Conservation (phyloP, 1,140 invertebrate species). For the Cotesia glomerata region DNA sequence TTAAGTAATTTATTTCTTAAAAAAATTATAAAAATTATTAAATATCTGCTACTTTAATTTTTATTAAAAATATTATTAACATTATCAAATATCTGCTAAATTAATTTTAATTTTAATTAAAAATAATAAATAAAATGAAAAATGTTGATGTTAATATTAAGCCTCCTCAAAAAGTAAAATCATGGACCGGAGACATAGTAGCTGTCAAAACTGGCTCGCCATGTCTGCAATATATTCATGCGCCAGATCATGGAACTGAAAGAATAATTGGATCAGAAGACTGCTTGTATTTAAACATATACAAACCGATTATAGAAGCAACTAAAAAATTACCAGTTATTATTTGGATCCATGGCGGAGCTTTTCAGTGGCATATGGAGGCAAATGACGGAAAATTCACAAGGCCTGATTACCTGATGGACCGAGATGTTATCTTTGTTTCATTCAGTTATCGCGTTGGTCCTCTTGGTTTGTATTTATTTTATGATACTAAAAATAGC, state of each 20-base stretch:
- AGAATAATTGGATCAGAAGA: conserved; percentile 62
- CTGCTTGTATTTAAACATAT: conserved; percentile 69
- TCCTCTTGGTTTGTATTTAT: conserved; percentile 61
- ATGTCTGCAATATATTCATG: conserved; percentile 55
- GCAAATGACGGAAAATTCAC: conserved; percentile 44
- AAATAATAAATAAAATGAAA: not conserved
- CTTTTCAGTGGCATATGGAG: conserved; percentile 58
- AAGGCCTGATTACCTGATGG: conserved; percentile 67
- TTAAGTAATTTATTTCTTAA: too few species aligned
- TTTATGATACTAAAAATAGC: too few species aligned
- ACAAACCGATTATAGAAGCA: conserved; percentile 55
- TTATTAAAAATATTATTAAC: too few species aligned
- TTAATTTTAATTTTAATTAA: not conserved
- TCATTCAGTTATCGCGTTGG: conserved; percentile 72
- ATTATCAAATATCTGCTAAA: too few species aligned
- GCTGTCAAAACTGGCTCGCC: conserved; percentile 52
- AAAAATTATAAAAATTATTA: too few species aligned
- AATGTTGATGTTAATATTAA: too few species aligned
- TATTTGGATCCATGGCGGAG: conserved; percentile 56
- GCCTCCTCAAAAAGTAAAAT: conserved; percentile 51
- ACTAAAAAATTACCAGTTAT: conserved; percentile 44
- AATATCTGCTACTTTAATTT: too few species aligned
- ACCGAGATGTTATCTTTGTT: conserved; percentile 68
- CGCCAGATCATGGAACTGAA: conserved; percentile 37
- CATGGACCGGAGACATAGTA: conserved; percentile 57